Percentiles rank a stretch among this genome's conserved stretches.
phyloP scores from a whole-genome alignment of 1,140 invertebrate genomes.

The Drosophila truncata region DNA sequence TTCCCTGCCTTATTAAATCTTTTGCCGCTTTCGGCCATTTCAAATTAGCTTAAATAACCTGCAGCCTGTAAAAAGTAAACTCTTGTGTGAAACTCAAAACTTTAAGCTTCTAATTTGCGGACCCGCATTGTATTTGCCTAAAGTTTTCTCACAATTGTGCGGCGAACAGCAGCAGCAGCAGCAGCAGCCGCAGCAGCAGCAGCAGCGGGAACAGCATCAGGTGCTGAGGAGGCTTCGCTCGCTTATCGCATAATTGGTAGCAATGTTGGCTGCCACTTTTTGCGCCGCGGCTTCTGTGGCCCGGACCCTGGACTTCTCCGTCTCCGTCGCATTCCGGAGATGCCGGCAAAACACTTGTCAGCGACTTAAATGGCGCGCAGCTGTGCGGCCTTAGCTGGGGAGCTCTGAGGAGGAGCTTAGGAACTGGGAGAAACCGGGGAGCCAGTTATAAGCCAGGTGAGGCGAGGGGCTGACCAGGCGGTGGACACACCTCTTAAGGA shows the following conservation, averaged over 20 bases:
- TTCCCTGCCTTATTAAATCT: neutral
- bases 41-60: conserved; percentile 2
- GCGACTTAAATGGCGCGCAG: conserved; percentile 82
- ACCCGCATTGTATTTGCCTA: conserved; percentile 30
- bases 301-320: conserved; percentile 27
- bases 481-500: conserved; percentile 74
- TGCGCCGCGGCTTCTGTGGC: conserved; percentile 63
- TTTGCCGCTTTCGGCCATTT: conserved; percentile 1
- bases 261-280: conserved; percentile 81
- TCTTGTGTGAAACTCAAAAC: neutral
- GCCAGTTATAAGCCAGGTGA: conserved; percentile 9
- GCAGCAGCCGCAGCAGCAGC: neutral
- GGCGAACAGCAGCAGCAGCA: conserved; percentile 3
- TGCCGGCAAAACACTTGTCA: conserved; percentile 82
- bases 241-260: conserved; percentile 83
- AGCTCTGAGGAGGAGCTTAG: conserved; percentile 7
- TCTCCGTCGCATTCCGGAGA: conserved; percentile 68
- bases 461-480: conserved; percentile 13
- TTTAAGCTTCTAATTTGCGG: conserved; percentile 26
- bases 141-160: conserved; percentile 46
- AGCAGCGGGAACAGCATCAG: conserved; percentile 27
- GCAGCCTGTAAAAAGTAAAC: conserved; percentile 1
- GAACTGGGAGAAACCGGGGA: conserved; percentile 1
- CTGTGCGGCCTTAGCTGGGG: conserved; percentile 72
- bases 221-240: conserved; percentile 38